phyloP scores from a whole-genome alignment of 1,140 invertebrate genomes.

The Harpegnathos saltator region DNA sequence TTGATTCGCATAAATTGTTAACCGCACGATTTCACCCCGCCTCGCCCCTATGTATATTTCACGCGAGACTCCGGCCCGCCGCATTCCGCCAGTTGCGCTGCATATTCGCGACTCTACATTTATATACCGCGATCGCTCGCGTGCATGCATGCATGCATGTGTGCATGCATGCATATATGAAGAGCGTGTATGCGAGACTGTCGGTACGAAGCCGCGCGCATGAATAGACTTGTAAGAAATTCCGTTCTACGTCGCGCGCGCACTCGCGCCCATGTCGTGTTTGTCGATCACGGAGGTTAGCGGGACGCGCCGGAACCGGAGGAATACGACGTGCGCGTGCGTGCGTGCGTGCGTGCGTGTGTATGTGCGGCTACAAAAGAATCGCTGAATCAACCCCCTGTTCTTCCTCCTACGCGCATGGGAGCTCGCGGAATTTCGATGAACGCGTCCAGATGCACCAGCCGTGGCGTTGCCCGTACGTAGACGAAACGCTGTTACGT shows the following conservation, averaged over 20 bases:
- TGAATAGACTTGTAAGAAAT: constrained; percentile 61
- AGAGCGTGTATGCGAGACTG: background rate
- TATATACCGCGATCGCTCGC: constrained; percentile 13
- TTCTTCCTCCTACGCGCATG: background rate
- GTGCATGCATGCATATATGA: constrained; percentile 22
- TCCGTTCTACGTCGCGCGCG: constrained; percentile 1
- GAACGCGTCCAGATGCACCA: constrained; percentile 33
- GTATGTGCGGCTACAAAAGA: constrained; percentile 25
- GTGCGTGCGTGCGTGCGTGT: background rate
- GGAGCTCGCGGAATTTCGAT: constrained; percentile 42
- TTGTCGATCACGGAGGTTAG: constrained; percentile 34
- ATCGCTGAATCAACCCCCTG: background rate
- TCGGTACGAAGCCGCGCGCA: background rate
- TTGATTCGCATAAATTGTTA: constrained; percentile 46
- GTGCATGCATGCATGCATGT: constrained; percentile 39
- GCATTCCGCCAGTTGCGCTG: constrained; percentile 15
- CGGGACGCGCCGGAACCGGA: background rate
- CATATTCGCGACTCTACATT: constrained; percentile 40
- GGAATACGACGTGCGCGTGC: background rate
- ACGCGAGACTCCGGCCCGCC: background rate
- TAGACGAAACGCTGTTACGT: background rate
- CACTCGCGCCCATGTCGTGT: no score
- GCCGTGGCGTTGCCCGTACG: background rate
- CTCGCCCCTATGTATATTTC: constrained; percentile 25
- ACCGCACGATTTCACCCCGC: background rate